Evolutionary conservation across 1,140 invertebrate genomes (phyloP), one percentile per base, ranked within the genome.

Genomic region (Brachionus rotundiformis): DNA sequence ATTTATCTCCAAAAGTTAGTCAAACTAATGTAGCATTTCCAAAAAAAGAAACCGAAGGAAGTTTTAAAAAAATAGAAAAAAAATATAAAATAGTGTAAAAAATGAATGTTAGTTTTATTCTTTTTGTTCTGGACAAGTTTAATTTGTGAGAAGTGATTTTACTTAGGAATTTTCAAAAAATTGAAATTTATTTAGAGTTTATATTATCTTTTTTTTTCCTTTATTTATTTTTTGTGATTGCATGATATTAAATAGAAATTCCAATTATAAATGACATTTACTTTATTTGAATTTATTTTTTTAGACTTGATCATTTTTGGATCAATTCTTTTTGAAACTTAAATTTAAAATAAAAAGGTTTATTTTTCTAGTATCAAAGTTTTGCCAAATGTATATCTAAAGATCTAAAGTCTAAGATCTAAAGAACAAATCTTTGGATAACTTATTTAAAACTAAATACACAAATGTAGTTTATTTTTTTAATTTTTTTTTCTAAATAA

Each of bases 161-260:
- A 7, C 47, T 54, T 54, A 7, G 3, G 7, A 19, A 19, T 54
- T 54, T 54, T 54, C 47, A 54, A 54, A 54, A 54, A 54, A 19
- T 54, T 54, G 47, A 54, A 54, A 54, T 54, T 54, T 54, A 54
- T 54, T 54, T 54, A 54, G 47, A 54, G n/a, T 54, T 54, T 54
- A 54, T 54, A 19, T 54, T 54, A 19, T n/a, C 44, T 49, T 49
- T 39, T 10, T 39, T 49, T 49, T 49, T 49, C n/a, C 19, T 54
- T 19, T 54, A 19, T 19, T 54, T 54, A 54, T 54, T 54, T 54
- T 19, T 49, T 54, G 16, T 19, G 4, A 54, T 54, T 54, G 19
- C 23, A 25, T 8, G 47, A 54, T n/a, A n/a, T 54, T 54, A 54
- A 54, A 23, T 7, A 54, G 47, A 54, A 54, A n/a, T 54, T n/a